A percentile compares a stretch with the other conserved stretches of the same genome.
phyloP scores from a whole-genome alignment of 2,888 invertebrate genomes.

The Folsomia manolachei region DNA sequence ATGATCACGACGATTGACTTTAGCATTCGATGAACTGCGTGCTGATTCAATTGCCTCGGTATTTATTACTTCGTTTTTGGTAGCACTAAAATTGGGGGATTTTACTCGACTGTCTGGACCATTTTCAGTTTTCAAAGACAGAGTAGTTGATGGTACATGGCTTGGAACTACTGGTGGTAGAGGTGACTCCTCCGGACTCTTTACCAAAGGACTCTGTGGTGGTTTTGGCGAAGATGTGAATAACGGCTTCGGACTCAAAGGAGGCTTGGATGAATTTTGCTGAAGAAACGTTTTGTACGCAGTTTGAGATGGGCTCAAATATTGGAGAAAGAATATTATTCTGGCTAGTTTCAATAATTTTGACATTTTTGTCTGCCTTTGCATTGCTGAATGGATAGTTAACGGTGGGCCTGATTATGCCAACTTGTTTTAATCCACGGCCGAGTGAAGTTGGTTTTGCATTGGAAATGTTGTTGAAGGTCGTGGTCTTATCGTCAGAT shows the following conservation, averaged over 20 bases:
- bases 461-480: slow-evolving; percentile 19
- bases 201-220: not conserved
- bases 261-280: slow-evolving; percentile 36
- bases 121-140: not conserved
- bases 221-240: slow-evolving; percentile 43
- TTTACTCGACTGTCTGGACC: not conserved
- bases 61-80: not conserved
- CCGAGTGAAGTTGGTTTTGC: slow-evolving; percentile 19
- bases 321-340: slow-evolving; percentile 28
- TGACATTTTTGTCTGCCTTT: not conserved
- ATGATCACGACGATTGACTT: not conserved
- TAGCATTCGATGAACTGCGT: not conserved
- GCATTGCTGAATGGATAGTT: slow-evolving; percentile 14
- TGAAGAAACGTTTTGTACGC: slow-evolving; percentile 29
- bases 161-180: not conserved
- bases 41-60: not conserved
- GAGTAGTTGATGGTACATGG: not conserved
- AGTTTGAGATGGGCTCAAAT: slow-evolving; percentile 13
- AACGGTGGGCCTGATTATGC: slow-evolving; percentile 59
- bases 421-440: slow-evolving; percentile 59
- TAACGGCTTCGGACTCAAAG: slow-evolving; percentile 49
- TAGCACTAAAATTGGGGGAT: too few relatives aligned
- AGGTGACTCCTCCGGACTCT: not conserved
- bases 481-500: not conserved
- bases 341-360: not conserved